Base-by-base conservation (phyloP, 1,140 invertebrate species). In the Heliconius eleuchia region DNA sequence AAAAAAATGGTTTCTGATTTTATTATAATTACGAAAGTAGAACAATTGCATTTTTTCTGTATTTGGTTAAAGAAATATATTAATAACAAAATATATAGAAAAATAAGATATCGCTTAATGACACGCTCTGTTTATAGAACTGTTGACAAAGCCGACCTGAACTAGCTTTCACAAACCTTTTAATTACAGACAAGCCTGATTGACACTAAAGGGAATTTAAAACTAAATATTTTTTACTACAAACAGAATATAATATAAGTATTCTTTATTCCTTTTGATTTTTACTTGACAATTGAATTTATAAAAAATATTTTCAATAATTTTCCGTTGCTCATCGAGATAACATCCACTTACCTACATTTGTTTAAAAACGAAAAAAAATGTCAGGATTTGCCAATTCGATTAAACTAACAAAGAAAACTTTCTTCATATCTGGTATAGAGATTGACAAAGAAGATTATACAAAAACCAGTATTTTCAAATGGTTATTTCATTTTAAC, bases 401-500 rank as follows among this genome's bases (percentile, higher is more conserved):
- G 8, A 55, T 82, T 27, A 66, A 71, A n/a, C 71, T 82, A 37
- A 74, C 77, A 8, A 79, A 76, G 71, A 70, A 73, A 50, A 16
- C 71, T 0, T 76, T 74, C n/a, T 23, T 66, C 8, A 23, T 82
- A 27, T 76, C 74, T 8, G 80, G 80, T 5, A 73, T 82, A 74
- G 55, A 79, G 9, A 57, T 82, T 9, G 66, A 52, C 16, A 81
- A 30, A 46, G 55, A 9, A 30, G 18, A 55, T 4, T 1, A 19
- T 3, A 27, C 9, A 60, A 66, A 66, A 30, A 30, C 19, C 9
- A 66, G 4, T 1, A 19, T 39, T 57, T 78, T 73, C 60, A 60
- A 76, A 19, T 71, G 80, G 37, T 42, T 85, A 34, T 87, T 82
- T 77, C 83, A 84, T 75, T 79, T 86, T 2, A 86, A 89, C 70